phyloP scores from a whole-genome alignment of 1,140 invertebrate species.

The Orius laevigatus region DNA sequence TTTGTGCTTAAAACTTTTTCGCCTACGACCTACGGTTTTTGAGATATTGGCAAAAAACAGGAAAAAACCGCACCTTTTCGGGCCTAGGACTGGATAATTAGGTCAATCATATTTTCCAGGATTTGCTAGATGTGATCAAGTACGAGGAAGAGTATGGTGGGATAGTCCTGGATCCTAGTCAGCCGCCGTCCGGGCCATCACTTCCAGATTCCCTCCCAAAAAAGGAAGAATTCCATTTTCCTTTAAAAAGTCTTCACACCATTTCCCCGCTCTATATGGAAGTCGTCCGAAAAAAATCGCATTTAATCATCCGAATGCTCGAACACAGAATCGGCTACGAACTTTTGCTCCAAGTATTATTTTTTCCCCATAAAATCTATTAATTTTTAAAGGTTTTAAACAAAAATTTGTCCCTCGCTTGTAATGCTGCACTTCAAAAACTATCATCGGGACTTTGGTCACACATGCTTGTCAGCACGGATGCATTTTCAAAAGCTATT shows the following conservation, averaged over 20 bases:
- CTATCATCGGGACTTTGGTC: slow-evolving; percentile 70
- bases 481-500: slow-evolving; percentile 87
- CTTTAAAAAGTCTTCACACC: slow-evolving; percentile 73
- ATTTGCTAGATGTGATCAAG: slow-evolving; percentile 61
- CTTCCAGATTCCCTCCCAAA: slow-evolving; percentile 30
- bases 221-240: slow-evolving; percentile 65
- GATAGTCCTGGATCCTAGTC: slow-evolving; percentile 83
- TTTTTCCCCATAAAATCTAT: too few species aligned
- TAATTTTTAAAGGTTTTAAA: slow-evolving; percentile 58
- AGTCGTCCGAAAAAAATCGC: slow-evolving; percentile 81
- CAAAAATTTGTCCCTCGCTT: slow-evolving; percentile 85
- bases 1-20: too few species aligned
- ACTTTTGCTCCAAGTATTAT: slow-evolving; percentile 69
- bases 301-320: slow-evolving; percentile 88
- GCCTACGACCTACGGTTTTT: too few species aligned
- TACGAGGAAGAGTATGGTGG: slow-evolving; percentile 92
- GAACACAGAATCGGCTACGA: slow-evolving; percentile 91
- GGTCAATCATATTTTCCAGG: slow-evolving; percentile 34
- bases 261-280: slow-evolving; percentile 85
- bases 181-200: slow-evolving; percentile 48
- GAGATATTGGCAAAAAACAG: too few species aligned
- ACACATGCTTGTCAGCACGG: slow-evolving; percentile 84
- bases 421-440: slow-evolving; percentile 73
- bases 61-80: too few species aligned
- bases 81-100: too few species aligned